Conservation (phyloP, 2,113 vertebrate genomes). For the Brachyistius frenatus region DNA sequence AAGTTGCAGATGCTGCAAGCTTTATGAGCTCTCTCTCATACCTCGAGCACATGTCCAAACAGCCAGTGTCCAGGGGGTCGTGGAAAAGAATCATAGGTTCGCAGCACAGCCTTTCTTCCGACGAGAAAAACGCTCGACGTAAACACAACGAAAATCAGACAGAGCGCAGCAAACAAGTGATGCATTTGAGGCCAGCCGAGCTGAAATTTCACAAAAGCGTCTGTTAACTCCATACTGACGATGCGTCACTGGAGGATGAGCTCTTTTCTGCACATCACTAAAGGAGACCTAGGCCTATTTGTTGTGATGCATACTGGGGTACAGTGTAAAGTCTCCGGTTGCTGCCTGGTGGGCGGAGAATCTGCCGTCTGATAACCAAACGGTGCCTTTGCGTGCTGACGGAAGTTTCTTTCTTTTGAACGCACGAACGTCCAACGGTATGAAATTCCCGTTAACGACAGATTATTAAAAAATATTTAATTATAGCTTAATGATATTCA, state of each 20-base stretch:
- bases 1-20: neutral
- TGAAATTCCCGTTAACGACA: too few species aligned
- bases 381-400: neutral
- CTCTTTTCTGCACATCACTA: too few species aligned
- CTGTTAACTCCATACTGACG: constrained; percentile 39
- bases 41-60: constrained; percentile 53
- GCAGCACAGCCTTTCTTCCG: neutral
- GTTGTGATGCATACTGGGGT: too few species aligned
- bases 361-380: neutral
- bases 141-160: neutral
- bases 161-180: constrained; percentile 21
- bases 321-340: too few species aligned
- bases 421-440: too few species aligned
- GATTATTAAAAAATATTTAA: too few species aligned
- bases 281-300: neutral
- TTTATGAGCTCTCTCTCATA: neutral
- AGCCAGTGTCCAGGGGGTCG: constrained; percentile 65
- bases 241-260: accelerated
- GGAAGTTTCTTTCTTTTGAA: constrained; percentile 5
- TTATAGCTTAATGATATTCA: too few species aligned
- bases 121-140: neutral
- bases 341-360: neutral
- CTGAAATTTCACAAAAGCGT: neutral
- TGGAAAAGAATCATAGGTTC: neutral
- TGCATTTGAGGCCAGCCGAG: neutral